Evolutionary conservation across 1,140 invertebrate genomes (phyloP).

Genomic region (Musca vetustissima): DNA sequence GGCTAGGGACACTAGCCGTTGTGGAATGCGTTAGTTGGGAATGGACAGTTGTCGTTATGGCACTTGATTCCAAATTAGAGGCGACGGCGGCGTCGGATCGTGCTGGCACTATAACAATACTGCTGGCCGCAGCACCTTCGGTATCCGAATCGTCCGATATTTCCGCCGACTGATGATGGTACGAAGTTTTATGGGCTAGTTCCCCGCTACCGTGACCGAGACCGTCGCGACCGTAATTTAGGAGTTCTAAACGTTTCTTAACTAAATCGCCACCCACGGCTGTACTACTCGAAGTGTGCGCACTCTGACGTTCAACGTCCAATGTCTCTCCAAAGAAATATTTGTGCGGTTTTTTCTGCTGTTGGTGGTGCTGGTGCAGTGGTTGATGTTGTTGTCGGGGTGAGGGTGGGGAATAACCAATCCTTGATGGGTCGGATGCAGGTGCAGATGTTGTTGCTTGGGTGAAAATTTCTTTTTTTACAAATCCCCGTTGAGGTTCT

Average conservation of each 20-base stretch:
- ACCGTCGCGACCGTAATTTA: conserved; percentile 7
- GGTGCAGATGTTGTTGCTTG: conserved; percentile 32
- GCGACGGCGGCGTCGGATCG: conserved; percentile 23
- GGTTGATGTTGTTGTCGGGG: conserved; percentile 35
- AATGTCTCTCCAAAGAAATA: too few relatives aligned
- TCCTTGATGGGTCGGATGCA: conserved; percentile 29
- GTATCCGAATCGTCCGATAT: conserved; percentile 50
- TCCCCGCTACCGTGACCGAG: conserved; percentile 28
- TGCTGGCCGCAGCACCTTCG: conserved; percentile 47
- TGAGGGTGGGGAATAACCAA: conserved; percentile 23
- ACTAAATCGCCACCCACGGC: neutral
- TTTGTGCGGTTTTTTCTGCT: conserved; percentile 9
- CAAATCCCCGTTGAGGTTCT: conserved; percentile 50
- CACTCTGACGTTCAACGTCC: too few relatives aligned
- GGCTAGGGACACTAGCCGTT: conserved; percentile 56
- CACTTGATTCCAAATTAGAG: conserved; percentile 25
- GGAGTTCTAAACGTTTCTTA: conserved; percentile 10
- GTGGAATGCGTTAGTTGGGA: conserved; percentile 10
- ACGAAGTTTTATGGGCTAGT: neutral
- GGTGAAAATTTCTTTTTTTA: conserved; percentile 35
- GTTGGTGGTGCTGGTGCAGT: conserved; percentile 34
- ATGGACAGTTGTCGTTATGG: conserved; percentile 28
- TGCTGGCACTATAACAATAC: conserved; percentile 47
- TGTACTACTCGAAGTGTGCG: too few relatives aligned
- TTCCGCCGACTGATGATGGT: neutral